phyloP scores from a whole-genome alignment of 2,113 vertebrate genomes.

The Strigops habroptila region DNA sequence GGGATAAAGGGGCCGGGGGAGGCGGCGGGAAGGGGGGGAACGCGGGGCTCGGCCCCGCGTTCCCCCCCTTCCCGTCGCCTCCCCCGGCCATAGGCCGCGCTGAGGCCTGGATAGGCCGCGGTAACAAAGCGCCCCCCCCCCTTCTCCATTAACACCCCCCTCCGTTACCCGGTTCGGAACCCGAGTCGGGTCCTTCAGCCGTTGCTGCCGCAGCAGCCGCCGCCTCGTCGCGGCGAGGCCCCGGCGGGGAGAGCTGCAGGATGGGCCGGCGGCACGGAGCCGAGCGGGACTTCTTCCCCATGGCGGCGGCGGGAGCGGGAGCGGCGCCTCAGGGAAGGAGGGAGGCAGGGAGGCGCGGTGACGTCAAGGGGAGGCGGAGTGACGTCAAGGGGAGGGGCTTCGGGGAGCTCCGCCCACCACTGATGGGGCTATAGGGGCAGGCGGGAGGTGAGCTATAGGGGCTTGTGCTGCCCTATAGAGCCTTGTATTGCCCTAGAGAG shows the following conservation, averaged over 20 bases:
- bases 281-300: slow-evolving; percentile 81
- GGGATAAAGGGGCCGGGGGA: neutral
- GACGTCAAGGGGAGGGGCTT: neutral
- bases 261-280: slow-evolving; percentile 88
- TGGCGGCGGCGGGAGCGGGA: slow-evolving; percentile 40
- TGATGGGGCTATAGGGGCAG: neutral
- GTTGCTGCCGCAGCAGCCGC: neutral
- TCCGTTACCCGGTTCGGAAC: slow-evolving; percentile 77
- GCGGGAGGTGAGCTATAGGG: no score
- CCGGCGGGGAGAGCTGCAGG: slow-evolving; percentile 89
- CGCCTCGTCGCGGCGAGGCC: slow-evolving; percentile 76
- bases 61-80: no score
- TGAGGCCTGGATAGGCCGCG: neutral
- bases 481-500: no score
- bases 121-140: neutral
- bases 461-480: no score
- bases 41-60: no score
- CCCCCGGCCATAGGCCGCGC: neutral
- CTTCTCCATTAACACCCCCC: neutral
- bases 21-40: no score
- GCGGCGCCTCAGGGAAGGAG: neutral
- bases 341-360: rapidly evolving
- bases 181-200: slow-evolving; percentile 37
- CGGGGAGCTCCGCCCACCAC: neutral
- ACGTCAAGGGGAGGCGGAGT: neutral